Conservation (phyloP, 2,888 invertebrate species). For the Ichneumon xanthorius region DNA sequence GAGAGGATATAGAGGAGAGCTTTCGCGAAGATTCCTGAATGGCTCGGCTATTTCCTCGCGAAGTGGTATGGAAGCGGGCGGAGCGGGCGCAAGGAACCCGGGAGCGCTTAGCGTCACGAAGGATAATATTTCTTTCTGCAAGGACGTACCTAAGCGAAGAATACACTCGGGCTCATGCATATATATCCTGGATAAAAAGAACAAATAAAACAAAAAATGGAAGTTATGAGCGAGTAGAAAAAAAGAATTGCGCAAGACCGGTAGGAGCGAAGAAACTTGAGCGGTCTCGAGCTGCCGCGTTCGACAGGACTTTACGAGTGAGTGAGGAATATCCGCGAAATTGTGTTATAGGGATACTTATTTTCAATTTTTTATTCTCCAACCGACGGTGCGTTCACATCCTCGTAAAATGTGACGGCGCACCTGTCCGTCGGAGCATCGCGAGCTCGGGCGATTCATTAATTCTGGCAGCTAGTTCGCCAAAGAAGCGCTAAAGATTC, state of each 20-base stretch:
- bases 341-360: neutral
- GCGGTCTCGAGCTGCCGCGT: neutral
- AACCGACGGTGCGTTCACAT: neutral
- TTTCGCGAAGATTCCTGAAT: slow-evolving; percentile 33
- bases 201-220: neutral
- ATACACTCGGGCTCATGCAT: slow-evolving; percentile 7
- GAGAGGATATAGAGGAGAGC: slow-evolving; percentile 4
- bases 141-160: slow-evolving; percentile 9
- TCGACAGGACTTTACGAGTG: neutral
- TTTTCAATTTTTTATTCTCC: neutral
- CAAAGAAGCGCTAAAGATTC: slow-evolving; percentile 34
- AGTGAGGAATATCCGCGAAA: slow-evolving; percentile 17
- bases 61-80: neutral
- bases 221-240: neutral
- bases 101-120: slow-evolving; percentile 24
- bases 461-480: slow-evolving; percentile 26
- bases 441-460: slow-evolving; percentile 34
- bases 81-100: neutral
- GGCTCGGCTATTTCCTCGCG: slow-evolving; percentile 28
- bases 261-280: neutral
- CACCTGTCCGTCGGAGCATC: slow-evolving; percentile 9
- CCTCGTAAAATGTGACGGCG: slow-evolving; percentile 38
- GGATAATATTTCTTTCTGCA: slow-evolving; percentile 19
- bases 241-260: neutral
- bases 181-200: slow-evolving; percentile 3